Evolutionary conservation across 2,797 vertebrate species (phyloP), one percentile per base, ranked within the genome.

Genomic region (Anguilla obscura): DNA sequence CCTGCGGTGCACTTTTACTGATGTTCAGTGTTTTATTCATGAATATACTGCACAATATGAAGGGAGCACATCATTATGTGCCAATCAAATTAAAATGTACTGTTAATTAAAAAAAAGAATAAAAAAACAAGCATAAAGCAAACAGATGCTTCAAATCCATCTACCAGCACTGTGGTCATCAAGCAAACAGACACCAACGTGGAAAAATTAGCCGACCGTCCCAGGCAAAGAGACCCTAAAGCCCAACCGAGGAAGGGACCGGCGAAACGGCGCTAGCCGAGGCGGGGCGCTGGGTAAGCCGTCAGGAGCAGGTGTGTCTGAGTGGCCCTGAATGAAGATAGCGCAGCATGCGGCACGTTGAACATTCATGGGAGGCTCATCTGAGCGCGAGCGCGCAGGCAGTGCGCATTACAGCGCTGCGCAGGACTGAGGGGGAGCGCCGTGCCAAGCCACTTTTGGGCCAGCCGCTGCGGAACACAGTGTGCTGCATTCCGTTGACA

Each of bases 401-500:
- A 89, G 33, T 9, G 52, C 7, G 86, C 85, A 48, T 5, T 0
- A 24, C 50, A 50, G 71, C 0, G 10, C 33, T 10, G 27, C 33
- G 74, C 36, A 36, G 33, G 27, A 40, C 40, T 30, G 48, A 52
- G 52, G 2, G 48, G 40, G 3, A 18, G 30, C 8, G 40, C 14
- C 10, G 16, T 27, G 1, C 30, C 2, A 58, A 58, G 56, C 16
- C 48, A 14, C 84, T 85, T 85, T 14, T 0, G 8, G n/a, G 56
- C 50, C 63, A 86, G 52, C 30, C 10, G 18, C 10, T 45, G 30
- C 14, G 16, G 82, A 88, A 27, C 69, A 40, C 71, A 36, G 69
- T 45, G 54, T 52, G 63, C 24, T 69, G 8, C 56, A 21, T 21
- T 86, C 16, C 86, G 66, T 87, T 45, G 89, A 58, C 87, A 87